Percentiles rank a stretch among this genome's conserved stretches.
These are phyloP conservation scores for Sitophilus oryzae DNA, from an alignment of 1,140 invertebrate species.

Conservation along the genomic window DNA sequence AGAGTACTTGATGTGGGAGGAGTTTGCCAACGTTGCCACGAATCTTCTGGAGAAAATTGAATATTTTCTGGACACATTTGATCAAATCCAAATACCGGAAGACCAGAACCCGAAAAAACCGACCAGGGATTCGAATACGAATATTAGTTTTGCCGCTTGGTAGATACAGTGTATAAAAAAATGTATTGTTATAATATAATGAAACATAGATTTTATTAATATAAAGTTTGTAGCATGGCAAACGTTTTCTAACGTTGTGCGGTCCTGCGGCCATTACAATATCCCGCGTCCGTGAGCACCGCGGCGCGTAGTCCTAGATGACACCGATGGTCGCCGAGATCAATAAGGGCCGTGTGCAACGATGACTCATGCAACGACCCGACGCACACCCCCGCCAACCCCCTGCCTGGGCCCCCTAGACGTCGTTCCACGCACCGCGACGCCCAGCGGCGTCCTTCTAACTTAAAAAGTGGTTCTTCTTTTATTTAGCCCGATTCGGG, in stretches of 20 bases:
- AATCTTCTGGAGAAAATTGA: conserved; percentile 53
- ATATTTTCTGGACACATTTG: conserved; percentile 42
- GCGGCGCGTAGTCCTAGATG: conserved; percentile 21
- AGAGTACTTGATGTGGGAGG: conserved; percentile 53
- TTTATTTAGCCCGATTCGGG: too few relatives aligned
- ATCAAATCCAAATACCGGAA: conserved; percentile 31
- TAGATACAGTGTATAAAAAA: conserved; percentile 14
- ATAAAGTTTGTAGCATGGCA: conserved; percentile 1
- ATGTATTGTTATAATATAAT: neutral
- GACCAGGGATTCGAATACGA: conserved; percentile 38
- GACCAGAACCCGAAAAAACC: conserved; percentile 21
- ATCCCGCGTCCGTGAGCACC: conserved; percentile 20
- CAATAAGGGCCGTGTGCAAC: conserved; percentile 36
- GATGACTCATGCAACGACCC: conserved; percentile 37
- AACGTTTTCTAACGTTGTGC: conserved; percentile 17
- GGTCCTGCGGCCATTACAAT: conserved; percentile 20
- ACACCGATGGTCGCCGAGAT: conserved; percentile 37
- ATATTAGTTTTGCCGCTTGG: conserved; percentile 42
- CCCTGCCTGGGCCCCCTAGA: conserved; percentile 22
- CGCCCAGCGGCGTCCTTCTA: conserved; percentile 20
- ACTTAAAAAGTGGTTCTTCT: too few relatives aligned
- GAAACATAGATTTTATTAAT: neutral
- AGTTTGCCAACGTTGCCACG: conserved; percentile 57
- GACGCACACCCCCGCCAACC: conserved; percentile 29
- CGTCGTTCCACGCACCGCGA: conserved; percentile 16